Base-by-base conservation (phyloP, 2,113 vertebrate genomes). In the Lasiurus borealis region DNA sequence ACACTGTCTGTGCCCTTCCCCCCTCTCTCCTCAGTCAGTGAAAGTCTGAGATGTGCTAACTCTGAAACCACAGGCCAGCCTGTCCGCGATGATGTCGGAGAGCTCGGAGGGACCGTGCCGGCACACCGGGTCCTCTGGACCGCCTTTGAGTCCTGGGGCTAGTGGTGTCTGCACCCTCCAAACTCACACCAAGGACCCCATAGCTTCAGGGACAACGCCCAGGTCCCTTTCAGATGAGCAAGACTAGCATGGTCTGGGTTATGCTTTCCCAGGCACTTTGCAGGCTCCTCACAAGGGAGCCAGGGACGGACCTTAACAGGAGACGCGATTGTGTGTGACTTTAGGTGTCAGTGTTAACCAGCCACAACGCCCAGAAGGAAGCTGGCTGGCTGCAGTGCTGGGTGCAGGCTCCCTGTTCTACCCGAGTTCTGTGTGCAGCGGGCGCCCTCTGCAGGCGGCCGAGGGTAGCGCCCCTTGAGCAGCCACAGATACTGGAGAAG, bases 371-470 rank as follows among this genome's bases (percentile, higher is more conserved):
- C 59, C 14, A 59, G 62, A 12, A 7, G 27, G 2, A 64, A 27
- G 34, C 57, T 1, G 2, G n/a, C n/a, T n/a, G n/a, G 52, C 27
- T 23, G 3, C 4, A 3, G 72, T 14, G 72, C 72, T 16, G 0
- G 72, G 44, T 15, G 44, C 25, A 9, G 73, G 57, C 57, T 2
- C 69, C 0, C 27, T 83, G 52, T 14, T 69, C 48, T 23, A 9
- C 57, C 62, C 36, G 2, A 19, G 44, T 91, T 91, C 87, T 54
- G 18, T 4, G 5, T 44, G 75, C 83, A 80, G 90, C 3, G 0
- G 29, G 95, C 77, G 7, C 91, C 96, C 85, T 78, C 96, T 97
- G 82, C 92, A 94, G 97, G 94, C 94, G 5, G 2, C 34, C 52
- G 34, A 36, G 18, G 19, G 54, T 44, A 95, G 88, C 77, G 36